Evolutionary conservation across 2,888 invertebrate species (phyloP), one percentile per base, ranked within the genome.

Genomic region (Hirtodrosophila trivittata): DNA sequence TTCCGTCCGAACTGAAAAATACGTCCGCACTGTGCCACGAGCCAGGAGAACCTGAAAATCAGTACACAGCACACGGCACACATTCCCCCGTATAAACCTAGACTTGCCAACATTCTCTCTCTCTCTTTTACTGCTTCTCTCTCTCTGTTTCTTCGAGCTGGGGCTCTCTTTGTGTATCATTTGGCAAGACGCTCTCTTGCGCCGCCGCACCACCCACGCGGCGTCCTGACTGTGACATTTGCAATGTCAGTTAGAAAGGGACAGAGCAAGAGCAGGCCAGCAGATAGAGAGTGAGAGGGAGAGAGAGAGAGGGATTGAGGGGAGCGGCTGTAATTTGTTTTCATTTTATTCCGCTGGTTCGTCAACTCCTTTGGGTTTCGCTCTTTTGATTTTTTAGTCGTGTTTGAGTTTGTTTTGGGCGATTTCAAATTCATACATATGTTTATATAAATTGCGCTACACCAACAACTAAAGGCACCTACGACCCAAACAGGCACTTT

Each of bases 11-110:
- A 42, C 45, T 63, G 39, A 57, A 71, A 74, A 75, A 74, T 81
- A 86, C 88, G 88, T 88, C 88, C 87, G 86, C 78, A 81, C 86
- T 76, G 74, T 72, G 68, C 80, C 67, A 75, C 75, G 69, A 71
- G 76, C 76, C 78, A 86, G 82, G 73, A 88, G 87, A 82, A 82
- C 85, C 88, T 88, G 70, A 87, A 88, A 87, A 74, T 77, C 86
- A 83, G 88, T 86, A 88, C 83, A 87, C 77, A 74, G 87, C 83
- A 87, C 77, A 74, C 57, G 38, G 13, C 28, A 28, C 9, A 28
- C 9, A 28, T 60, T 59, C 75, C 71, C 13, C 26, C 54, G 5
- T 41, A 47, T 55, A 71, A 52, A 65, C 50, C 46, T 57, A 58
- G 57, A 52, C 55, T 49, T 49, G 57, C 63, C 13, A 51, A 45